phyloP scores from a whole-genome alignment of 2,113 vertebrate genomes.

The Sinocyclocheilus grahami region DNA sequence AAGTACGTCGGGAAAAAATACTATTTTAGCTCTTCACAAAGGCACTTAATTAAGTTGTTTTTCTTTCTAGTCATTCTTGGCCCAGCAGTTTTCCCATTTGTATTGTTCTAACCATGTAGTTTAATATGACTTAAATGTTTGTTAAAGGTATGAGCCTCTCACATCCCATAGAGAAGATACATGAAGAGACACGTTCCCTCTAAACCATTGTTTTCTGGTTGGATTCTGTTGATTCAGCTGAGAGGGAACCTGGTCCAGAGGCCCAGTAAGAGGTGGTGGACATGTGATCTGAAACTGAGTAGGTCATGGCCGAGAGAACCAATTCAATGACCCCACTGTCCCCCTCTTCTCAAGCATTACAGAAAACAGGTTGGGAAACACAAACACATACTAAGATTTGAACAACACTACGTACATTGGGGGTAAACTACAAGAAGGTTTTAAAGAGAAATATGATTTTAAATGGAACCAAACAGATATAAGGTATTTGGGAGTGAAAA shows the following conservation, averaged over 20 bases:
- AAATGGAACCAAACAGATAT: not conserved
- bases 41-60: not conserved
- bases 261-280: not conserved
- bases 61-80: not conserved
- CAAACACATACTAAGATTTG: not conserved
- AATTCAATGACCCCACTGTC: constrained; percentile 9
- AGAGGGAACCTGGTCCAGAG: not conserved
- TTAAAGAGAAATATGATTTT: too few species aligned
- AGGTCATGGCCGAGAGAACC: not conserved
- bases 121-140: not conserved
- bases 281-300: not conserved
- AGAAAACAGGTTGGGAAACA: not conserved
- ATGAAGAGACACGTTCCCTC: not conserved
- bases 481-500: too few species aligned
- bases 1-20: too few species aligned
- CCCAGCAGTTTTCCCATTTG: not conserved
- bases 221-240: not conserved
- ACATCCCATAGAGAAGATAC: not conserved
- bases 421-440: too few species aligned
- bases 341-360: not conserved
- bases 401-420: not conserved
- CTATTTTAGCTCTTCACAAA: not conserved
- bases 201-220: not conserved
- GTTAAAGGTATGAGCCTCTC: not conserved
- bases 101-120: not conserved